Conservation (phyloP, 2,113 vertebrate species). For the Colistium nudipinnis region DNA sequence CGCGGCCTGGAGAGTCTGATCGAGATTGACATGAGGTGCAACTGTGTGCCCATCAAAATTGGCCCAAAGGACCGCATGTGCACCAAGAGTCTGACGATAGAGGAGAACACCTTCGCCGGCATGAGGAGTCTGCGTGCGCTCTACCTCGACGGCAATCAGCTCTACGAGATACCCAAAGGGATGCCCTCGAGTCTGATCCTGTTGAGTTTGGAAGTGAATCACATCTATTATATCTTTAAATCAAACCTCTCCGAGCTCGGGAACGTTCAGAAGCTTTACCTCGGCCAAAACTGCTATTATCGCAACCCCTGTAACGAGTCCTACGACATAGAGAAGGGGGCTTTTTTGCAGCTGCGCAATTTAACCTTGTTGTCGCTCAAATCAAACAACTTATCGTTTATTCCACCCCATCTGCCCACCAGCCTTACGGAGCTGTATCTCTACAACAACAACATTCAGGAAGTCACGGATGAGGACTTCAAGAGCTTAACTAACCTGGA, state of each 20-base stretch:
- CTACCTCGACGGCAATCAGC: constrained; percentile 93
- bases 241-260: constrained; percentile 84
- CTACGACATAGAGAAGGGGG: constrained; percentile 83
- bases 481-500: constrained; percentile 84
- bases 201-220: constrained; percentile 93
- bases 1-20: constrained; percentile 80
- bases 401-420: constrained; percentile 84
- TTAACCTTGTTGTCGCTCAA: constrained; percentile 90
- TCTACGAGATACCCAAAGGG: constrained; percentile 84
- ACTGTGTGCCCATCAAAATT: constrained; percentile 88
- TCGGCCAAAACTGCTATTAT: constrained; percentile 95
- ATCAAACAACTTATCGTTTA: constrained; percentile 88
- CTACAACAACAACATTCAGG: constrained; percentile 89
- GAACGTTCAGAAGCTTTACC: constrained; percentile 86
- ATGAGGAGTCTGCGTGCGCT: constrained; percentile 84
- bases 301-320: constrained; percentile 92
- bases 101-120: constrained; percentile 81
- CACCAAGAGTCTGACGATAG: constrained; percentile 64
- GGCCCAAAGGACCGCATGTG: constrained; percentile 89
- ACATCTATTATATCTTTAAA: constrained; percentile 83
- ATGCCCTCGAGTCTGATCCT: constrained; percentile 85
- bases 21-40: constrained; percentile 94
- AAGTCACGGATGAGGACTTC: constrained; percentile 84
- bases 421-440: constrained; percentile 89
- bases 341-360: constrained; percentile 84